phyloP scores from a whole-genome alignment of 2,113 vertebrate species.

The Stegostoma tigrinum region DNA sequence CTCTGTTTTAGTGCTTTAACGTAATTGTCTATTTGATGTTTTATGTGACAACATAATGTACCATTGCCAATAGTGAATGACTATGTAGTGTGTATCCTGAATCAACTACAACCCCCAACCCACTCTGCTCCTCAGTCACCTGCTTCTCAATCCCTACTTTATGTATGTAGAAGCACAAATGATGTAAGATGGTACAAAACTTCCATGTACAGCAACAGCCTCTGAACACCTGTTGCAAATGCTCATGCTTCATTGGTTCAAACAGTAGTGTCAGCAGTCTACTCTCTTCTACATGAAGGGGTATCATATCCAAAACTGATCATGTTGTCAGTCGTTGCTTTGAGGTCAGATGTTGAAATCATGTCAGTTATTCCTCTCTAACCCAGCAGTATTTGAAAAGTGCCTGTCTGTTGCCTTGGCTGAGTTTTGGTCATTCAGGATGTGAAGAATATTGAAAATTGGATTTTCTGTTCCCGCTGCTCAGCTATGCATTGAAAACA shows the following conservation, averaged over 20 bases:
- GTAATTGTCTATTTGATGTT: neutral
- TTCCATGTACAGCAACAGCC: neutral
- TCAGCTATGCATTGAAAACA: neutral
- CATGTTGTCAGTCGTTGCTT: neutral
- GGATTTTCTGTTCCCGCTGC: neutral
- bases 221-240: neutral
- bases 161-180: neutral
- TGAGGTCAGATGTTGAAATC: neutral
- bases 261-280: neutral
- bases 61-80: neutral
- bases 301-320: neutral
- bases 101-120: neutral
- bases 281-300: neutral
- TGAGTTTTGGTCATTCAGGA: neutral
- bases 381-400: neutral
- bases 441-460: neutral
- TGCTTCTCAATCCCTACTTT: neutral
- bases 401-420: neutral
- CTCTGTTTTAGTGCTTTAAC: neutral
- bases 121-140: neutral
- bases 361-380: neutral
- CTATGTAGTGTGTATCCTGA: neutral
- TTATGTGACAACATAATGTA: neutral
- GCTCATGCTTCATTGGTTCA: neutral
- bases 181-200: neutral